Conservation (phyloP, 64 coral and sea anemone genomes). For the Porites lutea region DNA sequence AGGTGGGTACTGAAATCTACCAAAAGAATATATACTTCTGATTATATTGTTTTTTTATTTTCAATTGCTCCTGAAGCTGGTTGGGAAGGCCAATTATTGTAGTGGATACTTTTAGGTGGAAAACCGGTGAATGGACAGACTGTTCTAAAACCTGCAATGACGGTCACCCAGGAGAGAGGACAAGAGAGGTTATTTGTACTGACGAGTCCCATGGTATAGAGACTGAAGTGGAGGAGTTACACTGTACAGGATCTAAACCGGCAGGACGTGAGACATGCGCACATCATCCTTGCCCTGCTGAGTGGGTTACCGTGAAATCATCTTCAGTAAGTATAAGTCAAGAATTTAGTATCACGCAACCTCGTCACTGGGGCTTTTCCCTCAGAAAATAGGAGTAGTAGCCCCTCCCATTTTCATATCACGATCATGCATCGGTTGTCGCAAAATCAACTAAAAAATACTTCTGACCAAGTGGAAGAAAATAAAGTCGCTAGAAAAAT, state of each 20-base stretch:
- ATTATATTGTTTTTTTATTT: no score
- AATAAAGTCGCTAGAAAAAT: no score
- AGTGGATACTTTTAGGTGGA: conserved; percentile 21
- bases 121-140: conserved; percentile 40
- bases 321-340: conserved; percentile 32
- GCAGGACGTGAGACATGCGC: conserved; percentile 26
- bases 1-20: neutral
- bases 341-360: no score
- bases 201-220: conserved; percentile 50
- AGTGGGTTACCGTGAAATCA: conserved; percentile 53
- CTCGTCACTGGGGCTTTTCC: no score
- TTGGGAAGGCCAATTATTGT: neutral
- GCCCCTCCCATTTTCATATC: no score
- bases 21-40: no score
- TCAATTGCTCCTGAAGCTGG: no score
- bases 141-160: conserved; percentile 66
- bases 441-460: no score
- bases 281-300: conserved; percentile 37
- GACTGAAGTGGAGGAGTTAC: conserved; percentile 17
- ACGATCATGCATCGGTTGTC: no score
- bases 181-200: conserved; percentile 45
- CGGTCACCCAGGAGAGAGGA: conserved; percentile 52
- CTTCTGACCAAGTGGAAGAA: no score
- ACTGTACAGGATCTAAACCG: conserved; percentile 53
- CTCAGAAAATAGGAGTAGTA: no score